Evolutionary conservation across 2,888 invertebrate species (phyloP).

Genomic region (Gerris lacustris): DNA sequence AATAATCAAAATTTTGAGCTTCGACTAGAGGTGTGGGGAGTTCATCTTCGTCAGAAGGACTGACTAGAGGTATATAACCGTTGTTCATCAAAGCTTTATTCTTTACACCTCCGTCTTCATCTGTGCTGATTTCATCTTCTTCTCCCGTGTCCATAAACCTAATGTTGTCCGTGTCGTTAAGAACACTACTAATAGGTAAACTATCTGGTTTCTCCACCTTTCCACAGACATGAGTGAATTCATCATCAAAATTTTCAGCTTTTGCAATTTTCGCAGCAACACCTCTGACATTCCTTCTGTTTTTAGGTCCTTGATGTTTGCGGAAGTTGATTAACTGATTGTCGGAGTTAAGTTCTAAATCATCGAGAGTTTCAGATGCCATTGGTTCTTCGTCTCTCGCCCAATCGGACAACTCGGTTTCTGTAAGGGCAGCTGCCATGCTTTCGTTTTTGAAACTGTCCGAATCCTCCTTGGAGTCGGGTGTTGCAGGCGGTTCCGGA

Average conservation of each 20-base stretch:
- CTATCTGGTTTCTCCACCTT: constrained; percentile 30
- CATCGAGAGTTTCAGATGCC: constrained; percentile 57
- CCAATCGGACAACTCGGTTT: constrained; percentile 83
- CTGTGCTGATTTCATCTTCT: constrained; percentile 49
- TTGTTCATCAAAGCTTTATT: constrained; percentile 45
- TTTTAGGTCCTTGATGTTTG: constrained; percentile 32
- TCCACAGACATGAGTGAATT: constrained; percentile 37
- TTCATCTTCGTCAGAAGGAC: constrained; percentile 39
- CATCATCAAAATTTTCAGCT: constrained; percentile 37
- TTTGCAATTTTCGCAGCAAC: constrained; percentile 35
- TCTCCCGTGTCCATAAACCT: constrained; percentile 80
- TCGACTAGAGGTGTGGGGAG: constrained; percentile 41
- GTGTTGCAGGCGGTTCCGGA: constrained; percentile 39
- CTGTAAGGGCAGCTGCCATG: constrained; percentile 58
- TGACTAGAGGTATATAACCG: constrained; percentile 55
- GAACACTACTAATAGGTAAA: constrained; percentile 21
- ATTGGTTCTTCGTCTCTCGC: constrained; percentile 56
- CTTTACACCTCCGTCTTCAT: constrained; percentile 47
- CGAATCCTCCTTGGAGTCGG: constrained; percentile 39
- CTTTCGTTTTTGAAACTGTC: constrained; percentile 38
- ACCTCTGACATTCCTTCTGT: constrained; percentile 33
- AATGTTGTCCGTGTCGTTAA: constrained; percentile 58
- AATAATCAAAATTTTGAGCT: constrained; percentile 27
- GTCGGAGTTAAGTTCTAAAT: constrained; percentile 47
- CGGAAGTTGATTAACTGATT: constrained; percentile 39